A percentile compares a stretch with the other conserved stretches of the same genome.
These are phyloP conservation scores for Agrilus cyanescens DNA, from an alignment of 2,888 invertebrate genomes.

Conservation along the genomic window DNA sequence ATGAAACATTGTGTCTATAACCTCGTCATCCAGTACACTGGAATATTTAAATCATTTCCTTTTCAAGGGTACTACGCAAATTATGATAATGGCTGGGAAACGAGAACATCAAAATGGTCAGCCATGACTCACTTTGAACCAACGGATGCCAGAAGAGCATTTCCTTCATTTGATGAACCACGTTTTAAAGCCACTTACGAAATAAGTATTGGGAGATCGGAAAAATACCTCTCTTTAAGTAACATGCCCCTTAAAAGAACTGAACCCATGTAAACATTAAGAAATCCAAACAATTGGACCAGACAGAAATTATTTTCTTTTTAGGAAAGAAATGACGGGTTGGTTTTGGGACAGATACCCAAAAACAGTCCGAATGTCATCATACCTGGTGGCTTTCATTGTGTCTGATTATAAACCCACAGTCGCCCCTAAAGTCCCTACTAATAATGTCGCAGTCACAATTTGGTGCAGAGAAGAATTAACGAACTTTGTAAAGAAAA, in stretches of 20 bases:
- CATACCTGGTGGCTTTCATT: conserved; percentile 79
- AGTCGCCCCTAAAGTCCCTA: conserved; percentile 34
- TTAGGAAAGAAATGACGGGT: conserved; percentile 41
- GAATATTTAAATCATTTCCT: conserved; percentile 48
- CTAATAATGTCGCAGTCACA: conserved; percentile 44
- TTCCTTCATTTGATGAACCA: too few species aligned
- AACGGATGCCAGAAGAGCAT: too few species aligned
- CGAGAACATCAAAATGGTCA: conserved; percentile 35
- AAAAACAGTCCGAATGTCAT: conserved; percentile 79
- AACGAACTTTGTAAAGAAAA: conserved; percentile 43
- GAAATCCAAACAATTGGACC: conserved; percentile 1
- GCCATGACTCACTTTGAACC: too few species aligned
- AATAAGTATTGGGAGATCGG: too few species aligned
- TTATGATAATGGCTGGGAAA: conserved; percentile 40
- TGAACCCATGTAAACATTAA: background rate
- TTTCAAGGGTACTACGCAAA: conserved; percentile 58
- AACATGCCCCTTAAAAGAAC: too few species aligned
- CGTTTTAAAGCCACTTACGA: too few species aligned
- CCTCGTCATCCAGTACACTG: conserved; percentile 42
- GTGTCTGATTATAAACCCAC: conserved; percentile 59
- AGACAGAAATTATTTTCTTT: conserved; percentile 11
- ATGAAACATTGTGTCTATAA: conserved; percentile 41
- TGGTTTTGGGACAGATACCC: conserved; percentile 66
- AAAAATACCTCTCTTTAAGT: too few species aligned
- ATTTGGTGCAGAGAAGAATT: conserved; percentile 68